phyloP scores from a whole-genome alignment of 2,888 invertebrate species.

The Eubasilissa splendida region DNA sequence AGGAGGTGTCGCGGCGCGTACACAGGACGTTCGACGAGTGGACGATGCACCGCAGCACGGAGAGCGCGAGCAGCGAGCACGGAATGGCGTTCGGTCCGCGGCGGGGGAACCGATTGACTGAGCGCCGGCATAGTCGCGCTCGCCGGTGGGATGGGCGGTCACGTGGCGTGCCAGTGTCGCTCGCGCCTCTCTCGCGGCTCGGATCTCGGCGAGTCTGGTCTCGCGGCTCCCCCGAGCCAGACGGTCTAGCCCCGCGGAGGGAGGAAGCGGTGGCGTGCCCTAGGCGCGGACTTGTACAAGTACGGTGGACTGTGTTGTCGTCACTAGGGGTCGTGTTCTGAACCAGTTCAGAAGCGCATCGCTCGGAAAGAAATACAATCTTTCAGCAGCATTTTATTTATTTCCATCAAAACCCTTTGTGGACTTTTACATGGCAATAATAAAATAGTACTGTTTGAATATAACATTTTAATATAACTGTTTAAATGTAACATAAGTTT shows the following conservation, averaged over 20 bases:
- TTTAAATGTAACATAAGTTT: too few relatives aligned
- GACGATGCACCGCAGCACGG: neutral
- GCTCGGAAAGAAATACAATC: too few relatives aligned
- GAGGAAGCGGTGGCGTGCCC: too few relatives aligned
- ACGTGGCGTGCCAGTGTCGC: conserved; percentile 19
- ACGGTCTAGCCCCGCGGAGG: neutral
- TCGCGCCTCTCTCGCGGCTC: neutral
- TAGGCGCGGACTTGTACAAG: too few relatives aligned
- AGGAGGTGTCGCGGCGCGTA: neutral
- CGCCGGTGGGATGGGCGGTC: conserved; percentile 18
- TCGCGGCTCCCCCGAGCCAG: neutral
- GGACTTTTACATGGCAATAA: too few relatives aligned
- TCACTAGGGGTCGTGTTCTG: too few relatives aligned
- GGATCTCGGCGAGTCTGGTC: neutral
- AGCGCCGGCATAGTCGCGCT: neutral
- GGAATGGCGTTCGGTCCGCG: neutral
- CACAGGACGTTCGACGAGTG: neutral
- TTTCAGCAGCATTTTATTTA: too few relatives aligned
- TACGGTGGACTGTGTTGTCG: too few relatives aligned
- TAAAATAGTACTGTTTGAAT: too few relatives aligned
- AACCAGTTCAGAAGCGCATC: too few relatives aligned
- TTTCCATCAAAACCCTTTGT: too few relatives aligned
- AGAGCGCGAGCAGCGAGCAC: neutral
- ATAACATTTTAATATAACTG: too few relatives aligned
- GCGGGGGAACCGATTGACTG: conserved; percentile 34